Conservation (phyloP, 2,888 invertebrate genomes). For the Apamea epomidion region DNA sequence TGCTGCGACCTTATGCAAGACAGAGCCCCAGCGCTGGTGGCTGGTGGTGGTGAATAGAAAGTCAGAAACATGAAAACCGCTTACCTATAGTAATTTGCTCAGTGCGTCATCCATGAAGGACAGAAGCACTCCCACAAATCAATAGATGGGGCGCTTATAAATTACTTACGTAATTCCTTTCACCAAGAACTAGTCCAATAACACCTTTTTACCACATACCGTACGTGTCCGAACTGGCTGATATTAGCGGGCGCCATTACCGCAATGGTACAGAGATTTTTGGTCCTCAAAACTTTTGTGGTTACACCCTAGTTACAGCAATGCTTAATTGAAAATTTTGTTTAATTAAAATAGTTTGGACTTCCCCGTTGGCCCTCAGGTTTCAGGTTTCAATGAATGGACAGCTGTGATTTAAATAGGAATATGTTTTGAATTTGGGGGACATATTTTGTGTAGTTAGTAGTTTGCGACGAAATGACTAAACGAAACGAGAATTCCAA, state of each 20-base stretch:
- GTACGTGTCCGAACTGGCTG: not conserved
- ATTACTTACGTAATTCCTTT: not conserved
- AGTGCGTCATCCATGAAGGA: not conserved
- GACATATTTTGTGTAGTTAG: not conserved
- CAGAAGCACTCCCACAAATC: not conserved
- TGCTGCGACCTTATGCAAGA: too few species aligned
- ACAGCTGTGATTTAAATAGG: constrained; percentile 13
- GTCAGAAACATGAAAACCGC: not conserved
- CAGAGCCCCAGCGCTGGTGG: too few species aligned
- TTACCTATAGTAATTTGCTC: not conserved
- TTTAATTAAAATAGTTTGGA: constrained; percentile 66
- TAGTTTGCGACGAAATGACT: not conserved
- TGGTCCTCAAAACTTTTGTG: constrained; percentile 57
- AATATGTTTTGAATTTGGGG: constrained; percentile 15
- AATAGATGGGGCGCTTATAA: not conserved
- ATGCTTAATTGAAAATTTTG: constrained; percentile 59
- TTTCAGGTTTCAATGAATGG: constrained; percentile 27
- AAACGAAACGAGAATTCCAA: not conserved
- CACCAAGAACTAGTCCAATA: constrained; percentile 13
- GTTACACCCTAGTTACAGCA: constrained; percentile 16
- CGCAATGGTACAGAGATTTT: constrained; percentile 49
- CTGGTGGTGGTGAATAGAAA: not conserved
- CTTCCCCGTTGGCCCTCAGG: not conserved
- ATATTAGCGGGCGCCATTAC: constrained; percentile 16
- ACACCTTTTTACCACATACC: constrained; percentile 29